Evolutionary conservation across 2,113 vertebrate species (phyloP).

Genomic region (Otus sunia): DNA sequence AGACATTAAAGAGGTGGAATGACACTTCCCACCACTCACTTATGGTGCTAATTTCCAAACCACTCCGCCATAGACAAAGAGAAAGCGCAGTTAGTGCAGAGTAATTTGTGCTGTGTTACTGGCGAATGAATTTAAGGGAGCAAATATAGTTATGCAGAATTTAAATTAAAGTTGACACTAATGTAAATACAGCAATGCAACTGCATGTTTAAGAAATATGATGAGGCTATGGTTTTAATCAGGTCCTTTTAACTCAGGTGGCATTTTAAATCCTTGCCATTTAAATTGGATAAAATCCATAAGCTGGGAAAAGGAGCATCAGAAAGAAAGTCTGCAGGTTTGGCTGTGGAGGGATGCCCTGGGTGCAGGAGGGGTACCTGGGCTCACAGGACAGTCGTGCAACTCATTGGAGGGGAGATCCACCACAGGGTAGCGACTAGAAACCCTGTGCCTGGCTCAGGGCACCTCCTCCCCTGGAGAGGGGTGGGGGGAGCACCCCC

Average conservation of each 20-base stretch:
- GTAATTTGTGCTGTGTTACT: slow-evolving; percentile 73
- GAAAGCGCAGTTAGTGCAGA: slow-evolving; percentile 66
- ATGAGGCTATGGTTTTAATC: slow-evolving; percentile 81
- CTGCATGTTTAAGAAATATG: slow-evolving; percentile 74
- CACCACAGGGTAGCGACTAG: background rate
- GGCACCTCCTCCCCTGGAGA: background rate
- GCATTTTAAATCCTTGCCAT: slow-evolving; percentile 74
- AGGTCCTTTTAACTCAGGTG: slow-evolving; percentile 73
- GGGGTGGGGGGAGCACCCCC: background rate
- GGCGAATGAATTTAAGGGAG: slow-evolving; percentile 76
- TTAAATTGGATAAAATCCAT: slow-evolving; percentile 75
- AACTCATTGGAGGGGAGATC: background rate
- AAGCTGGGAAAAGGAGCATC: slow-evolving; percentile 32
- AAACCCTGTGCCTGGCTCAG: background rate
- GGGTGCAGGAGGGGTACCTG: background rate
- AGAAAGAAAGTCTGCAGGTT: background rate
- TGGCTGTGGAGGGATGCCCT: background rate
- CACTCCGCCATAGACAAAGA: slow-evolving; percentile 76
- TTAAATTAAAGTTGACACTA: slow-evolving; percentile 84
- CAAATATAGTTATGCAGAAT: slow-evolving; percentile 81
- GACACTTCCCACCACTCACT: slow-evolving; percentile 73
- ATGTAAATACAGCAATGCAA: slow-evolving; percentile 77
- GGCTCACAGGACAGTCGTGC: background rate
- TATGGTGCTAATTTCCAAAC: slow-evolving; percentile 76
- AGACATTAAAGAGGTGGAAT: slow-evolving; percentile 76